Evolutionary conservation across 2,113 vertebrate genomes (phyloP).

Genomic region (Spermophilus dauricus): DNA sequence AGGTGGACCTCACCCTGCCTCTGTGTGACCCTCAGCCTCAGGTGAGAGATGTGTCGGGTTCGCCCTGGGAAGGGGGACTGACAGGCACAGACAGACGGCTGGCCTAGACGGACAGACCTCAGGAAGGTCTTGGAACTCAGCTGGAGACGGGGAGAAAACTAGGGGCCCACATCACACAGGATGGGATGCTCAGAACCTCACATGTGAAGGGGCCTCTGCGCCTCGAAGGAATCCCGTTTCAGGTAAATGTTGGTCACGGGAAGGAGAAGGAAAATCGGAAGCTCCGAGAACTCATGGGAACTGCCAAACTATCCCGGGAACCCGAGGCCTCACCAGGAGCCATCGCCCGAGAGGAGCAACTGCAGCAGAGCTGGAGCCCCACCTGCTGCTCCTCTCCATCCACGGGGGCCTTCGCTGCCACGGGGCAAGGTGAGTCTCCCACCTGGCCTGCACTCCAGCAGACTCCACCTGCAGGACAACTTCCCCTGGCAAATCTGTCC

Average conservation of each 20-base stretch:
- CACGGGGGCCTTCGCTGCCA: background rate
- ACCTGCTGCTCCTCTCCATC: too few species aligned
- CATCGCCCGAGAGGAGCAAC: too few species aligned
- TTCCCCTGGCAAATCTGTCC: background rate
- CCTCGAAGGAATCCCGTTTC: background rate
- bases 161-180: fast-evolving
- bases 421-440: background rate
- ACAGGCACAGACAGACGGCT: background rate
- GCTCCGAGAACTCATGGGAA: fast-evolving
- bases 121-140: background rate
- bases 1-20: background rate
- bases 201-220: background rate
- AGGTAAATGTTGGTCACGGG: background rate
- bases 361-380: background rate
- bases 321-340: background rate
- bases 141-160: fast-evolving
- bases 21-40: slow-evolving; percentile 29
- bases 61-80: background rate
- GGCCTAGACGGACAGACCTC: background rate
- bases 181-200: too few species aligned
- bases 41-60: slow-evolving; percentile 56
- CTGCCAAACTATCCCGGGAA: background rate
- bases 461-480: background rate
- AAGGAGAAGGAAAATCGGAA: background rate
- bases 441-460: too few species aligned